Evolutionary conservation across 2,888 invertebrate genomes (phyloP).

Genomic region (Argyresthia albistria): DNA sequence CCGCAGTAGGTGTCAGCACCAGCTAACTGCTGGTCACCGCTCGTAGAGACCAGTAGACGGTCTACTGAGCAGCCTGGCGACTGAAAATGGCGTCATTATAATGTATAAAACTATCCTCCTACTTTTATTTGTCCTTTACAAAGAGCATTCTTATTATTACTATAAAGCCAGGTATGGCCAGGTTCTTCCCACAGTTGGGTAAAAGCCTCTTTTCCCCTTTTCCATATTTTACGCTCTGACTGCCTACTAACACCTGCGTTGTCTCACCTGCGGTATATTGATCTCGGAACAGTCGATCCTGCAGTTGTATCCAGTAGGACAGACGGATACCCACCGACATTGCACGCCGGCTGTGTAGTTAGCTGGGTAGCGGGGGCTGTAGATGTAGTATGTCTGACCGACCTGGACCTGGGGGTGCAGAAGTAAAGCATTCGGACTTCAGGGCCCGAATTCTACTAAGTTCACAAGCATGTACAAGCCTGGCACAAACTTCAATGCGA

Average conservation of each 20-base stretch:
- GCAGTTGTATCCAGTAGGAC: constrained; percentile 52
- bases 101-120: no score
- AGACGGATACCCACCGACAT: constrained; percentile 65
- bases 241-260: no score
- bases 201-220: no score
- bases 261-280: constrained; percentile 53
- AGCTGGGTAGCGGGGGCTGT: constrained; percentile 58
- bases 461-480: no score
- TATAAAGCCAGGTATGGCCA: no score
- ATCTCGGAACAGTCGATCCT: constrained; percentile 57
- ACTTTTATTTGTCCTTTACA: no score
- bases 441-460: no score
- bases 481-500: no score
- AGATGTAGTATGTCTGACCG: constrained; percentile 47
- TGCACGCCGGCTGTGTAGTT: constrained; percentile 33
- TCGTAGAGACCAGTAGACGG: constrained; percentile 57
- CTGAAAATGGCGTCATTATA: constrained; percentile 37
- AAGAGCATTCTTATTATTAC: neutral
- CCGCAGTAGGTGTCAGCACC: constrained; percentile 71
- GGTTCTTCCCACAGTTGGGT: no score
- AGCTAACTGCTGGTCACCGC: constrained; percentile 48
- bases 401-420: constrained; percentile 27
- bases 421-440: neutral
- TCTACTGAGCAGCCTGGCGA: constrained; percentile 51
- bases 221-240: no score